Evolutionary conservation across 30 jellyfish, hydroid and myxozoan genomes (phyloP).

Genomic region (Sanderia malayensis): DNA sequence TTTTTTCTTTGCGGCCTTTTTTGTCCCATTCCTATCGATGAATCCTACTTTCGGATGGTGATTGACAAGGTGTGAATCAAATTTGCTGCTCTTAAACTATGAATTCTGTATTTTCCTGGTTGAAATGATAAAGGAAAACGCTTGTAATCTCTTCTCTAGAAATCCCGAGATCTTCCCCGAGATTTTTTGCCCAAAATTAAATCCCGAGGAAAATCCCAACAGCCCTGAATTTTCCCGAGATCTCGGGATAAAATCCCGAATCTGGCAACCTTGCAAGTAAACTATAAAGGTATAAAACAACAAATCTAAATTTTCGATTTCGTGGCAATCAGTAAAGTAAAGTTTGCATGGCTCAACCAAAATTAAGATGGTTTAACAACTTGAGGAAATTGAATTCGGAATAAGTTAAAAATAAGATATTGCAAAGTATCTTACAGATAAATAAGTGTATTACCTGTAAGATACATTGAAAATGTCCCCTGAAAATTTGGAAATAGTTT

Average conservation of each 20-base stretch:
- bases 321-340: too few relatives aligned
- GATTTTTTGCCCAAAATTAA: conserved; percentile 18
- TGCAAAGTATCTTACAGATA: too few relatives aligned
- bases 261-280: conserved; percentile 12
- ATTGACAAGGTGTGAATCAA: conserved; percentile 16
- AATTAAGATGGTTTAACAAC: too few relatives aligned
- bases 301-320: too few relatives aligned
- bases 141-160: neutral
- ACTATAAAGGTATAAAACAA: too few relatives aligned
- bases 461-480: too few relatives aligned
- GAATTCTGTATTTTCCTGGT: neutral
- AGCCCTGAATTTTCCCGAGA: conserved; percentile 12
- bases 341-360: too few relatives aligned
- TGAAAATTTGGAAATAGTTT: too few relatives aligned
- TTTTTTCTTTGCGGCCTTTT: conserved; percentile 17
- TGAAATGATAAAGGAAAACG: conserved; percentile 4
- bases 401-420: too few relatives aligned
- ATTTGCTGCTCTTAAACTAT: conserved; percentile 11
- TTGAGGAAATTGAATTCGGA: too few relatives aligned
- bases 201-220: conserved; percentile 28
- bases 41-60: conserved; percentile 23
- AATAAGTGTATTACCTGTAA: too few relatives aligned
- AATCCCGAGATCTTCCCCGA: conserved; percentile 29
- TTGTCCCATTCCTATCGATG: conserved; percentile 23
- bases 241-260: conserved; percentile 9